Evolutionary conservation across 1,140 invertebrate species (phyloP).

Genomic region (Aphis craccivora): DNA sequence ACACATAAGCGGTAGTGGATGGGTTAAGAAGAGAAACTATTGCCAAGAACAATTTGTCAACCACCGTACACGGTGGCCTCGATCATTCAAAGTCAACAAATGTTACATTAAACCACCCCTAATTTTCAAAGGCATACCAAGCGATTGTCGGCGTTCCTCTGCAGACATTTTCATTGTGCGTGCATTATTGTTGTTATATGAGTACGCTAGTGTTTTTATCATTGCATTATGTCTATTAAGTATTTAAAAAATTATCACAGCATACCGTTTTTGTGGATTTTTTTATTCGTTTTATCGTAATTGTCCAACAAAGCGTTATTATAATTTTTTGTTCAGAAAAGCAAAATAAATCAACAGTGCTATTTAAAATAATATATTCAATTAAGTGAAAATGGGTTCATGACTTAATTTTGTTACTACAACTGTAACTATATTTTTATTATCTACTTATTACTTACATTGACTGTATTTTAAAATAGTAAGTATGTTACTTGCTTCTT

Average conservation of each 20-base stretch:
- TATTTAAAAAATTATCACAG: neutral
- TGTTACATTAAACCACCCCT: slow-evolving; percentile 50
- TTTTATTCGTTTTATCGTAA: neutral
- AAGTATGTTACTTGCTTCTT: too few relatives aligned
- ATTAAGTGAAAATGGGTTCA: neutral
- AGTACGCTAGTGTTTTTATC: neutral
- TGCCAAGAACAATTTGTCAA: slow-evolving; percentile 50
- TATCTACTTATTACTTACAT: neutral
- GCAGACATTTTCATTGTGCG: slow-evolving; percentile 43
- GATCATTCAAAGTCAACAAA: slow-evolving; percentile 53
- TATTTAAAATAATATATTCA: neutral
- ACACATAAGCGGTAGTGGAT: neutral
- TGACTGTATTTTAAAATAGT: too few relatives aligned
- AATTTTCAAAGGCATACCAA: slow-evolving; percentile 10
- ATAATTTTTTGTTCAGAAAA: neutral
- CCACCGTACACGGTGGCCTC: slow-evolving; percentile 1
- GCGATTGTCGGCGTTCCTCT: neutral
- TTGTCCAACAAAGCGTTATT: neutral
- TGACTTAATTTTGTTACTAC: neutral
- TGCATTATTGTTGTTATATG: slow-evolving; percentile 35
- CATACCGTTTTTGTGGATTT: neutral
- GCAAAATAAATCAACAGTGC: neutral
- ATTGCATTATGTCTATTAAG: neutral
- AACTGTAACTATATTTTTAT: neutral
- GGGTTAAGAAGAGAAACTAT: slow-evolving; percentile 13